These are phyloP conservation scores for Amazona vittata DNA, from an alignment of 2,113 vertebrate genomes.

Conservation along the genomic window DNA sequence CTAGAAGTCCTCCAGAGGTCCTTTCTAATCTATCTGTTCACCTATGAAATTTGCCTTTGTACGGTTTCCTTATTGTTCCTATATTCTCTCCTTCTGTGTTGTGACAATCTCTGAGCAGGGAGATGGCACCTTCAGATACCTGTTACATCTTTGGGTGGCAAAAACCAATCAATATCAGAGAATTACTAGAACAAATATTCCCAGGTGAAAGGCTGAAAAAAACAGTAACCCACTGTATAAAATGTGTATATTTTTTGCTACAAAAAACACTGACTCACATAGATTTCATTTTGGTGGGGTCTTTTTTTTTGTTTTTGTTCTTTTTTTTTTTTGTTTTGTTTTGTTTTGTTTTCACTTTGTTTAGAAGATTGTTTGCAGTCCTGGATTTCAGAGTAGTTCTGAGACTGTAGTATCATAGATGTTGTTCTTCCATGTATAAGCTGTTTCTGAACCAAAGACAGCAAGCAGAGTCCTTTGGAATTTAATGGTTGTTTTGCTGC, in stretches of 20 bases:
- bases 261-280: neutral
- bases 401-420: neutral
- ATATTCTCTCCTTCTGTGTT: neutral
- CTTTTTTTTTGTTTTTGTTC: too few relatives aligned
- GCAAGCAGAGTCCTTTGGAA: neutral
- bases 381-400: neutral
- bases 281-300: neutral
- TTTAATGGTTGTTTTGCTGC: neutral
- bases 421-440: neutral
- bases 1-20: neutral
- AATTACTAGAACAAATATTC: neutral
- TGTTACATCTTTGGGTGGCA: neutral
- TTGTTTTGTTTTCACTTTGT: neutral
- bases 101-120: neutral
- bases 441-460: neutral
- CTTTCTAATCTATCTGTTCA: neutral
- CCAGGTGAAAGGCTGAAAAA: neutral
- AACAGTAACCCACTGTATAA: neutral
- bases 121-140: neutral
- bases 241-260: neutral
- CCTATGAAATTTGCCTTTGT: neutral
- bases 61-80: neutral
- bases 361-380: neutral
- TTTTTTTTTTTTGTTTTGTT: neutral
- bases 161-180: neutral